A percentile compares a stretch with the other conserved stretches of the same genome.
These are phyloP conservation scores for Stenotaenia linearis DNA, from an alignment of 2,888 invertebrate genomes.

Conservation along the genomic window DNA sequence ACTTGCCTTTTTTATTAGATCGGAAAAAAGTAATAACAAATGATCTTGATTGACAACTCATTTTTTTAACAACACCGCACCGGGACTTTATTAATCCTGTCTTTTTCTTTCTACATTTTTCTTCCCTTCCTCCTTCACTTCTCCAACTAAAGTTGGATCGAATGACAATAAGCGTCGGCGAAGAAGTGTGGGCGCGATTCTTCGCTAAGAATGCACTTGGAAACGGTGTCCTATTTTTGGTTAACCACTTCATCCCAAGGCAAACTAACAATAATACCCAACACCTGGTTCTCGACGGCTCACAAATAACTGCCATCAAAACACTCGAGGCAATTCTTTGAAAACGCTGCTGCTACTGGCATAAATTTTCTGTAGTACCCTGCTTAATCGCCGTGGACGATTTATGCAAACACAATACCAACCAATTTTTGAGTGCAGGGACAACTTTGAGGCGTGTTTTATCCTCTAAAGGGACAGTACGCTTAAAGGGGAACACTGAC, in stretches of 20 bases:
- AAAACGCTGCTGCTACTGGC: neutral
- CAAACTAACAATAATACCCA: constrained; percentile 1
- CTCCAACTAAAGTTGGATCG: neutral
- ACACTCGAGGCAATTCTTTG: neutral
- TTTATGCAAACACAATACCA: neutral
- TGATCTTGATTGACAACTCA: neutral
- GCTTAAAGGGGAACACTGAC: neutral
- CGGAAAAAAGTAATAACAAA: neutral
- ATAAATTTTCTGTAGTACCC: neutral
- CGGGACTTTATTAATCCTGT: neutral
- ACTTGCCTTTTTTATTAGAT: neutral
- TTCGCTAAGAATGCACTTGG: neutral
- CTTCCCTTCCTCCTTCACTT: neutral
- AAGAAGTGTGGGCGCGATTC: neutral
- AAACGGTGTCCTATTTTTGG: neutral
- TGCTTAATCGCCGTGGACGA: neutral
- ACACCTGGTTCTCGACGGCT: constrained; percentile 8
- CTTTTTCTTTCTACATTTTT: neutral
- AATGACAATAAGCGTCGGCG: neutral
- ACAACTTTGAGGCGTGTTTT: neutral
- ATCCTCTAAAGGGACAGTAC: neutral
- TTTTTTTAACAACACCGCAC: neutral
- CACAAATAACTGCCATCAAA: neutral
- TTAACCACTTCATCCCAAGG: neutral
- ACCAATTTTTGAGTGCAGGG: neutral